Evolutionary conservation across 1,140 invertebrate genomes (phyloP).

Genomic region (Pseudomyrmex dendroicus): DNA sequence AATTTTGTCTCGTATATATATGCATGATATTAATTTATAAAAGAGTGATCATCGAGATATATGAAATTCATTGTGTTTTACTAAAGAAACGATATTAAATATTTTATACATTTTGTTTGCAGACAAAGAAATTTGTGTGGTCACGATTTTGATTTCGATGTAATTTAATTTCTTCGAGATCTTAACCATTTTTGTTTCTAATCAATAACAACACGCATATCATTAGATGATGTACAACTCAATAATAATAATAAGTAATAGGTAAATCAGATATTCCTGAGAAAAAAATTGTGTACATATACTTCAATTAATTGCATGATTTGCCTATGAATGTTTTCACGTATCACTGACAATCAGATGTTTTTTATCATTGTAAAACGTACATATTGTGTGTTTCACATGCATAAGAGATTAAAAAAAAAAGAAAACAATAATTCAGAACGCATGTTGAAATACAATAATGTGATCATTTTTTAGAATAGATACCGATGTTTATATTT

Average conservation of each 20-base stretch:
- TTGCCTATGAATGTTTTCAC: conserved; percentile 32
- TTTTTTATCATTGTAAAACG: not conserved
- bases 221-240: conserved; percentile 43
- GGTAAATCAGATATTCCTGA: conserved; percentile 26
- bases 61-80: not conserved
- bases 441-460: conserved; percentile 2
- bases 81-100: not conserved
- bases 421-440: not conserved
- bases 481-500: conserved; percentile 11
- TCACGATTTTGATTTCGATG: conserved; percentile 41
- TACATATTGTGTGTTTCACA: not conserved
- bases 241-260: conserved; percentile 26
- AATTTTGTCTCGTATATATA: conserved; percentile 29
- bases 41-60: not conserved
- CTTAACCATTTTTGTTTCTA: conserved; percentile 19
- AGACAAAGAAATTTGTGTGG: conserved; percentile 42
- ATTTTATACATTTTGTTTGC: conserved; percentile 14
- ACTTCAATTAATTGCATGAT: conserved; percentile 52
- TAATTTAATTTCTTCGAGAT: conserved; percentile 42
- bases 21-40: conserved; percentile 57
- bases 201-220: conserved; percentile 55
- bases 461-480: not conserved
- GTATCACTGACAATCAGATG: not conserved
- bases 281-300: conserved; percentile 14
- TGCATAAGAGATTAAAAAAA: not conserved